Evolutionary conservation across 2,797 vertebrate species (phyloP).

Genomic region (Chloroceryle amazona): DNA sequence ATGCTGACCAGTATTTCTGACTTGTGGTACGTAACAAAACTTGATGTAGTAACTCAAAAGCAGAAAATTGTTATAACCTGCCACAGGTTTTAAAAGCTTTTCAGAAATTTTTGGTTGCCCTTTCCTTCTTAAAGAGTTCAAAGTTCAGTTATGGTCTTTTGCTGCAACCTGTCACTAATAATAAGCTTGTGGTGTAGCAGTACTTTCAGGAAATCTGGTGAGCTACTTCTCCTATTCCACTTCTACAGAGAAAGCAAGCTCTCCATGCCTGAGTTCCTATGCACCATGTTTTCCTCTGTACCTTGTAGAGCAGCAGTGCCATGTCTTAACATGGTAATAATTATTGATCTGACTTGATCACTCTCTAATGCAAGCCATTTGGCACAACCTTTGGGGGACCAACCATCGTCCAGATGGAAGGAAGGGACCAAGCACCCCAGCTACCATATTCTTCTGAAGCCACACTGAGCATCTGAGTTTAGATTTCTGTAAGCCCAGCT

Average conservation of each 20-base stretch:
- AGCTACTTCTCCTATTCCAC: background rate
- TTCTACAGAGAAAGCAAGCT: background rate
- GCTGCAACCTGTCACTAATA: background rate
- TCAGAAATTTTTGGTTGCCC: background rate
- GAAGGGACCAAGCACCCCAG: background rate
- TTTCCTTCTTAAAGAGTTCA: background rate
- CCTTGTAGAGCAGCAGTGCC: background rate
- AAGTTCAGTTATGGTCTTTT: background rate
- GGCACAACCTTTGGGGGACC: background rate
- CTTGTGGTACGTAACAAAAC: constrained; percentile 47
- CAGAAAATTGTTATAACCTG: constrained; percentile 56
- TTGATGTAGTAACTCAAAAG: constrained; percentile 59
- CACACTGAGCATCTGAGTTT: background rate
- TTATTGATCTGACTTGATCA: background rate
- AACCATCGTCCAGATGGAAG: background rate
- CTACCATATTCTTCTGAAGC: background rate
- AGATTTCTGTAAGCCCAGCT: background rate
- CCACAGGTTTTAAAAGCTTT: constrained; percentile 10
- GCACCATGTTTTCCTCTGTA: background rate
- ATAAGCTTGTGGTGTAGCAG: background rate
- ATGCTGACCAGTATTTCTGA: constrained; percentile 66
- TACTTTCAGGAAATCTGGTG: background rate
- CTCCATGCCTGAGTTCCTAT: rapidly evolving
- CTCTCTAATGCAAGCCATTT: background rate
- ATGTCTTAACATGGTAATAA: background rate